Conservation (phyloP, 2,797 vertebrate genomes). For the Eupleurogrammus muticus region DNA sequence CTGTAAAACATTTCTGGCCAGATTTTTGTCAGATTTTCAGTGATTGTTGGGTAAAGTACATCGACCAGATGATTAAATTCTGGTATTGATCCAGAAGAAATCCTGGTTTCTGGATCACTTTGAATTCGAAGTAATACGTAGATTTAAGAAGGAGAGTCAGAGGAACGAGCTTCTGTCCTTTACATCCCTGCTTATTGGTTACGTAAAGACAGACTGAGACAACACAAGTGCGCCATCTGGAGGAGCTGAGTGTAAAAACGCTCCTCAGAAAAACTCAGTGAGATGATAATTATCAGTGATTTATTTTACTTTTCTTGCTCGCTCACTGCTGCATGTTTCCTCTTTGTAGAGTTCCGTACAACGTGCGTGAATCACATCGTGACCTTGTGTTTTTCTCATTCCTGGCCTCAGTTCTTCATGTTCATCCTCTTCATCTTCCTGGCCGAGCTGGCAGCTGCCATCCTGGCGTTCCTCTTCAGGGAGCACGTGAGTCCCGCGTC, state of each 20-base stretch:
- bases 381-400: background rate
- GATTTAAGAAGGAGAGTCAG: too few species aligned
- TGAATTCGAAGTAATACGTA: too few species aligned
- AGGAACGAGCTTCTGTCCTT: background rate
- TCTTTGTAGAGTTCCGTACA: too few species aligned
- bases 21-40: too few species aligned
- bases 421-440: constrained; percentile 95
- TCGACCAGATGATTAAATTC: too few species aligned
- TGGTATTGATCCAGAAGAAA: too few species aligned
- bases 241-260: background rate
- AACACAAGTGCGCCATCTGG: constrained; percentile 25
- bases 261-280: too few species aligned
- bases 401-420: constrained; percentile 89
- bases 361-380: background rate
- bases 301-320: background rate
- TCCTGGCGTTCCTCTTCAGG: constrained; percentile 94
- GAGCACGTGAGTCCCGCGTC: constrained; percentile 87
- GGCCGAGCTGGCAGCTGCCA: constrained; percentile 92
- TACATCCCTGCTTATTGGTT: too few species aligned
- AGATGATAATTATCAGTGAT: background rate
- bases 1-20: too few species aligned
- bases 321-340: background rate
- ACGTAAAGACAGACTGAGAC: constrained; percentile 1
- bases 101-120: too few species aligned
- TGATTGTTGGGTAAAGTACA: too few species aligned